Evolutionary conservation across 2,113 vertebrate genomes (phyloP), one percentile per base, ranked within the genome.

Genomic region (Ptilorrhoa leucosticta): DNA sequence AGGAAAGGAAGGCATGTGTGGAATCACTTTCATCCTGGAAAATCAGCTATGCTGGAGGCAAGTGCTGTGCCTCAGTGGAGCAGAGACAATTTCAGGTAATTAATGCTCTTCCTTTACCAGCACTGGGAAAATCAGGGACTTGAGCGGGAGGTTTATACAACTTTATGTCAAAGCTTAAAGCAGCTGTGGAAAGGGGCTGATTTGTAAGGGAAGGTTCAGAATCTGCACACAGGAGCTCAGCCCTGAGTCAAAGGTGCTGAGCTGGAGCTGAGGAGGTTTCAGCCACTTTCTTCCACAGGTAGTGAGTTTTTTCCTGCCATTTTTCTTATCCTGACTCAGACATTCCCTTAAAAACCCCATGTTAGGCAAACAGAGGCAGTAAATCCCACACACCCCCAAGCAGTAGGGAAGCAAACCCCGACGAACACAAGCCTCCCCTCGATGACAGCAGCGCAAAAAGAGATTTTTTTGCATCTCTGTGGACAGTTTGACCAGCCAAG

Each of bases 21-120:
- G 71, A 78, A 64, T 75, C 1, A 0, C 35, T 87, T 91, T 92
- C 57, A 30, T 84, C 40, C 31, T 7, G 19, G 83, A 73, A 76
- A 71, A 75, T 84, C 91, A 96, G 91, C 89, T 16, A 21, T 71
- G 95, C 95, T 95, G 80, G 45, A 95, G 93, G 95, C 91, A 93
- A 93, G 84, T 53, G 81, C 95, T 72, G 81, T 64, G 77, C 95
- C 95, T 93, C 91, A 69, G 93, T 48, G 87, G 91, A 97, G 94
- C 96, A 93, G 71, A 96, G 89, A 95, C 89, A 75, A 72, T 95
- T 94, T 92, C 93, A 95, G 94, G 94, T 97, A 96, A 96, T 97
- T 95, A 97, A 95, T 87, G 94, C 61, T 95, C 93, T 76, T 89
- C 83, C 51, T 95, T 84, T 75, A 64, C 44, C 93, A 94, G 89